Percentiles rank a stretch among this genome's conserved stretches.
These are phyloP conservation scores for Harlomillsia oculata DNA, from an alignment of 1,140 invertebrate species.

Conservation along the genomic window DNA sequence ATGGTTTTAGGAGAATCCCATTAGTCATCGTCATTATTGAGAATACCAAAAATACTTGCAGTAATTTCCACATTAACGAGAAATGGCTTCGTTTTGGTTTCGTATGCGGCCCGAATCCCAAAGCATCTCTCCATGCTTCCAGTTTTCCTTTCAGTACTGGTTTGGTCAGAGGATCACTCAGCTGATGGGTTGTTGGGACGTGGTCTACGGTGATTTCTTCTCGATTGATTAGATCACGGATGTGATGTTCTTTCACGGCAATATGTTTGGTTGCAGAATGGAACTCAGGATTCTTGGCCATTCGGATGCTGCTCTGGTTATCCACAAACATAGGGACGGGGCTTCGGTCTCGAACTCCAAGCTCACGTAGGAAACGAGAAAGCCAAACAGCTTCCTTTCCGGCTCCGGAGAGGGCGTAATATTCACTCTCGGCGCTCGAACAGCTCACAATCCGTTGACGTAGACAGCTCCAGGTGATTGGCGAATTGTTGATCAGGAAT, in stretches of 20 bases:
- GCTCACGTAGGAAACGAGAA: constrained; percentile 25
- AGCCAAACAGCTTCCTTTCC: constrained; percentile 39
- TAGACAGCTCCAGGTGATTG: constrained; percentile 36
- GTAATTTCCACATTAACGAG: too few species aligned
- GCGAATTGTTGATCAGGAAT: constrained; percentile 20
- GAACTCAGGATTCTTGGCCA: constrained; percentile 36
- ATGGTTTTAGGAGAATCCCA: too few species aligned
- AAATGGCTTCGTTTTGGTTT: too few species aligned
- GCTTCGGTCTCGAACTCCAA: constrained; percentile 18
- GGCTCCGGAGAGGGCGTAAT: constrained; percentile 38
- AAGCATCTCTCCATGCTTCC: too few species aligned
- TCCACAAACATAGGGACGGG: constrained; percentile 23
- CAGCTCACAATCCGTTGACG: constrained; percentile 35
- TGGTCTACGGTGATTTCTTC: constrained; percentile 33
- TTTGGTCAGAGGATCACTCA: constrained; percentile 35
- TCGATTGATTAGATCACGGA: constrained; percentile 37
- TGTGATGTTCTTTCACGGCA: constrained; percentile 37
- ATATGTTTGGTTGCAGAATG: constrained; percentile 40
- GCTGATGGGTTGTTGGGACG: constrained; percentile 36
- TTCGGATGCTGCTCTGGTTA: constrained; percentile 23
- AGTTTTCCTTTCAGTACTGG: too few species aligned
- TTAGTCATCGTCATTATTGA: too few species aligned
- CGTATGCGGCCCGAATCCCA: too few species aligned
- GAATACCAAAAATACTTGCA: too few species aligned
- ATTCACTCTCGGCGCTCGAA: constrained; percentile 37